These are phyloP conservation scores for Chiridota heheva DNA, from an alignment of 35 echinoderm and acorn worm genomes.

Conservation along the genomic window DNA sequence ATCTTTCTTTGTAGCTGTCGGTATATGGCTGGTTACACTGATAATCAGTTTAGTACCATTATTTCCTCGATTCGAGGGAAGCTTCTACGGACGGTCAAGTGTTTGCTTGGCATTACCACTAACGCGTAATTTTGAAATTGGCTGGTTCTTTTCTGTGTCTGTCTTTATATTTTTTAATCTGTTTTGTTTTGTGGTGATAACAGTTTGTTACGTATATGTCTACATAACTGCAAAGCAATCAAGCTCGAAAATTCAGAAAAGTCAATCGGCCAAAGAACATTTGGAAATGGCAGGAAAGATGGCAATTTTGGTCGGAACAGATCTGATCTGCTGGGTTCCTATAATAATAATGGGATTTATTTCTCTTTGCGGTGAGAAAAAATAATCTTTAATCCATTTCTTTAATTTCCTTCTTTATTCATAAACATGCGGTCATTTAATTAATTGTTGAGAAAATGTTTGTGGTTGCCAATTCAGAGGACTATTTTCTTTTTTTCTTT, in stretches of 20 bases:
- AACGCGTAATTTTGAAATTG: constrained; percentile 3
- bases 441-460: too few species aligned
- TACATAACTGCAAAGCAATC: constrained; percentile 65
- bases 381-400: too few species aligned
- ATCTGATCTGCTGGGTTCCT: constrained; percentile 75
- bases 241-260: neutral
- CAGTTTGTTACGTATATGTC: constrained; percentile 58
- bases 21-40: constrained; percentile 39
- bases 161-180: constrained; percentile 67
- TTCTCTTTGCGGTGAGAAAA: too few species aligned
- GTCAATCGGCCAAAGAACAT: constrained; percentile 23
- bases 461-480: too few species aligned
- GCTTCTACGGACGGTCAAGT: constrained; percentile 69
- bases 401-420: too few species aligned
- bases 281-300: constrained; percentile 65
- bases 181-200: constrained; percentile 50
- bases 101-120: constrained; percentile 83
- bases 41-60: constrained; percentile 34
- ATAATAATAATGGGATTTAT: constrained; percentile 69
- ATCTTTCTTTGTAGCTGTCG: neutral
- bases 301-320: constrained; percentile 51
- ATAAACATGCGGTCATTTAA: too few species aligned
- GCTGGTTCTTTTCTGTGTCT: constrained; percentile 56
- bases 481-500: too few species aligned
- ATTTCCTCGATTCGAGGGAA: constrained; percentile 46